phyloP scores from a whole-genome alignment of 2,113 vertebrate species.

The Sceloporus tristichus region DNA sequence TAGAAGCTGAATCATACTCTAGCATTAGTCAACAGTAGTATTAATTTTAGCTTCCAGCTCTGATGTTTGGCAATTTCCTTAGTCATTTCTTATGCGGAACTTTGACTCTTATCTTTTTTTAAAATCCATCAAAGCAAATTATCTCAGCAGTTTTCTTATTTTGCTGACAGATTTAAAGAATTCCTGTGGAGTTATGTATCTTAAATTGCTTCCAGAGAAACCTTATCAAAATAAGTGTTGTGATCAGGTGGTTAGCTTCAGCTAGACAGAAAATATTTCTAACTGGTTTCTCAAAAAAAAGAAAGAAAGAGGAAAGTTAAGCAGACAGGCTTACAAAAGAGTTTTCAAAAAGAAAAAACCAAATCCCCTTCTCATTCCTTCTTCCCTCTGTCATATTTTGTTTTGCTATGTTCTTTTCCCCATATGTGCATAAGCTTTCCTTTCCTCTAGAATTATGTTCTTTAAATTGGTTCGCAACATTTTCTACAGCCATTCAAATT shows the following conservation, averaged over 20 bases:
- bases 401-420: not conserved
- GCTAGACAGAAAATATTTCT: not conserved
- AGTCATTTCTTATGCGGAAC: slow-evolving; percentile 11
- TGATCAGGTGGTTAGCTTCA: not conserved
- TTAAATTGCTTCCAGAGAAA: slow-evolving; percentile 15
- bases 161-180: slow-evolving; percentile 12
- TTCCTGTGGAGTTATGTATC: not conserved
- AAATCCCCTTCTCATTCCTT: not conserved
- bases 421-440: not conserved
- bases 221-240: not conserved
- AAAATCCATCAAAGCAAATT: not conserved
- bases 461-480: not conserved
- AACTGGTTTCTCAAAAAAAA: not conserved
- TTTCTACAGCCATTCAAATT: no score
- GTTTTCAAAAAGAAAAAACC: not conserved
- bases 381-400: no score
- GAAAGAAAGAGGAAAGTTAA: not conserved
- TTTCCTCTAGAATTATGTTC: not conserved
- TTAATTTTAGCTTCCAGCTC: not conserved
- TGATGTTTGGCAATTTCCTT: slow-evolving; percentile 2
- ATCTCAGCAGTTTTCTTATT: slow-evolving; percentile 17
- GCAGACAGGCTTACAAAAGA: not conserved
- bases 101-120: not conserved
- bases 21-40: not conserved
- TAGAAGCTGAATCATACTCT: not conserved